A percentile compares a stretch with the other conserved stretches of the same genome.
Conservation (phyloP, 2,113 vertebrate species). For the Pungitius pungitius region DNA sequence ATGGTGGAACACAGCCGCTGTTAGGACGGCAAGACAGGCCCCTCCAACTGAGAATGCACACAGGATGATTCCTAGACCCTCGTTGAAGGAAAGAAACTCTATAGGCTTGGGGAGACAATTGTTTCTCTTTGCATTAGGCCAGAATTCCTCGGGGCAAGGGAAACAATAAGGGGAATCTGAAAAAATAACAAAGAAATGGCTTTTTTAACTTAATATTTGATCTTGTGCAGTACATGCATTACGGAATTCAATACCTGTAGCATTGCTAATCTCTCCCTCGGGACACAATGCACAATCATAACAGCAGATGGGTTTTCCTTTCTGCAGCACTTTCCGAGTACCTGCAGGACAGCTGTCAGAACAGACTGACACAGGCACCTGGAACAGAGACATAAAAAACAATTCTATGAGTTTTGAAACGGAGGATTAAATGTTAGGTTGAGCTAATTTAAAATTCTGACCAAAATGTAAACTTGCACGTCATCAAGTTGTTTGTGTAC, state of each 20-base stretch:
- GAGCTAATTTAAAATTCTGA: neutral
- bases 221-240: too few relatives aligned
- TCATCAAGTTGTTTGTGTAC: too few relatives aligned
- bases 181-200: too few relatives aligned
- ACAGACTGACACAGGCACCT: constrained; percentile 67
- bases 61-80: constrained; percentile 67
- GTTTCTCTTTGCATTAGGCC: constrained; percentile 65
- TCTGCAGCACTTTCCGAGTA: constrained; percentile 71
- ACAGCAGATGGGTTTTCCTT: constrained; percentile 74
- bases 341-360: constrained; percentile 70
- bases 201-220: too few relatives aligned
- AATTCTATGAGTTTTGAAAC: neutral
- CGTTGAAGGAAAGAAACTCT: constrained; percentile 73
- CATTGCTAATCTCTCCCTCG: constrained; percentile 78
- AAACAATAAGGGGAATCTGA: constrained; percentile 73
- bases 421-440: too few relatives aligned
- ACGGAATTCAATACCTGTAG: constrained; percentile 62
- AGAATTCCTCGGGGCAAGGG: constrained; percentile 65
- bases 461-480: too few relatives aligned
- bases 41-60: constrained; percentile 51
- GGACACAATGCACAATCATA: constrained; percentile 73
- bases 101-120: constrained; percentile 68
- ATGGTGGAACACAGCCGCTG: constrained; percentile 62
- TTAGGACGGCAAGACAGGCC: constrained; percentile 55
- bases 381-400: neutral